phyloP scores from a whole-genome alignment of 2,113 vertebrate genomes.

The Ammodytes marinus region DNA sequence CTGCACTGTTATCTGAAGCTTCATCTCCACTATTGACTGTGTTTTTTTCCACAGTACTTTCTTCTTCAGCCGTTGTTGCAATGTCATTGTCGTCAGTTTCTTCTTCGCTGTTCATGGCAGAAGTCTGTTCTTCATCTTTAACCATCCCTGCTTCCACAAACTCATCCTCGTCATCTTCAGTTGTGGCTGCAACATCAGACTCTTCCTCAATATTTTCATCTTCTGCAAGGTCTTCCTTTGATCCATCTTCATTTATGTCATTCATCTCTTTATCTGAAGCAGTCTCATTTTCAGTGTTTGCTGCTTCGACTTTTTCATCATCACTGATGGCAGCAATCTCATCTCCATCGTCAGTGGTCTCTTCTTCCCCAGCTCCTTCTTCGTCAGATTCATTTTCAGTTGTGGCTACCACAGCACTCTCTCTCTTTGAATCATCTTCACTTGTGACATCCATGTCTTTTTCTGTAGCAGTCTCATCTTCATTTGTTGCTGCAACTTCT shows the following conservation, averaged over 20 bases:
- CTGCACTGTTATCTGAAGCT: conserved; percentile 2
- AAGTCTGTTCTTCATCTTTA: background rate
- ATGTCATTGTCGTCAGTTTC: conserved; percentile 1
- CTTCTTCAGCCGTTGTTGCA: background rate
- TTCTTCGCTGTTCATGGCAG: background rate
- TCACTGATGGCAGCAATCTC: conserved; percentile 22
- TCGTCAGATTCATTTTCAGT: conserved; percentile 15
- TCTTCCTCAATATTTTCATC: background rate
- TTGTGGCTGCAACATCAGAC: background rate
- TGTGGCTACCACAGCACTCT: background rate
- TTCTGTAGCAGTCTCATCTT: conserved; percentile 8
- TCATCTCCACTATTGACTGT: conserved; percentile 32
- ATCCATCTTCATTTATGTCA: background rate
- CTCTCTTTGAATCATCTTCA: background rate
- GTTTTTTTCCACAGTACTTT: conserved; percentile 13
- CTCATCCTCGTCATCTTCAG: conserved; percentile 4
- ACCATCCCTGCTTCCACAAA: background rate
- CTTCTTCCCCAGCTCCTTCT: conserved; percentile 6
- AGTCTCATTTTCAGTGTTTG: conserved; percentile 20
- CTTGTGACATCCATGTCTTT: too few relatives aligned
- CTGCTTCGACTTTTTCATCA: conserved; percentile 1
- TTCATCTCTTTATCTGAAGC: background rate
- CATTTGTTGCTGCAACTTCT: background rate
- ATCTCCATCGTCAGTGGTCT: conserved; percentile 9
- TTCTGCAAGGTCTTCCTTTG: background rate